A percentile compares a stretch with the other conserved stretches of the same genome.
Conservation (phyloP, 2,888 invertebrate genomes). For the Disparrhopalites patrizii region DNA sequence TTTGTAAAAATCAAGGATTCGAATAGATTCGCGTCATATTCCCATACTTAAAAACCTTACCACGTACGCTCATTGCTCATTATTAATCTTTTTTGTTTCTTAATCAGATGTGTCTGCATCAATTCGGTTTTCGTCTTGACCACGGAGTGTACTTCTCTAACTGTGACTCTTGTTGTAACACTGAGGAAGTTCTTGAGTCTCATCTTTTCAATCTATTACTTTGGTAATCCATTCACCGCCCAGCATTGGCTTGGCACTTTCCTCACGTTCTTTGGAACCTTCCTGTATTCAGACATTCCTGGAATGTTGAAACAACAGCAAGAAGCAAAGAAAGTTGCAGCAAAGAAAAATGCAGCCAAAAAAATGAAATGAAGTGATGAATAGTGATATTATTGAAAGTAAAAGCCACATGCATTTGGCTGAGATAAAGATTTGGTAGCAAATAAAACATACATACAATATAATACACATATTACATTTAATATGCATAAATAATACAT, state of each 20-base stretch:
- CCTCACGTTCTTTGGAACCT: slow-evolving; percentile 86
- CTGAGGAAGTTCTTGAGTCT: slow-evolving; percentile 91
- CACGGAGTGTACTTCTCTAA: slow-evolving; percentile 87
- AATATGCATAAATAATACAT: no score
- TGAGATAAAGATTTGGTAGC: no score
- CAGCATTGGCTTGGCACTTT: slow-evolving; percentile 87
- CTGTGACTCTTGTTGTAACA: slow-evolving; percentile 93
- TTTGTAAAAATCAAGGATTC: no score
- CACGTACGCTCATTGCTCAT: neutral
- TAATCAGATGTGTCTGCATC: slow-evolving; percentile 73
- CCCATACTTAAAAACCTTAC: neutral
- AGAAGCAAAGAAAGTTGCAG: neutral
- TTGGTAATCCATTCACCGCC: slow-evolving; percentile 86
- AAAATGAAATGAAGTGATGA: neutral
- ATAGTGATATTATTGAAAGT: no score
- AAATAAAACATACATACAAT: no score
- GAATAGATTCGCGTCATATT: no score
- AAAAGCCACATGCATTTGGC: no score
- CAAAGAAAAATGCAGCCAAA: no score
- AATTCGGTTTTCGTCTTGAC: slow-evolving; percentile 91
- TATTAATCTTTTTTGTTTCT: slow-evolving; percentile 39
- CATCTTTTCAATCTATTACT: slow-evolving; percentile 91
- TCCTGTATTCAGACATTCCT: slow-evolving; percentile 75
- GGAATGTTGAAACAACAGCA: slow-evolving; percentile 2
- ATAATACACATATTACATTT: no score